Percentiles rank a stretch among this genome's conserved stretches.
phyloP scores from a whole-genome alignment of 2,888 invertebrate genomes.

The Himalopsyche anomala region DNA sequence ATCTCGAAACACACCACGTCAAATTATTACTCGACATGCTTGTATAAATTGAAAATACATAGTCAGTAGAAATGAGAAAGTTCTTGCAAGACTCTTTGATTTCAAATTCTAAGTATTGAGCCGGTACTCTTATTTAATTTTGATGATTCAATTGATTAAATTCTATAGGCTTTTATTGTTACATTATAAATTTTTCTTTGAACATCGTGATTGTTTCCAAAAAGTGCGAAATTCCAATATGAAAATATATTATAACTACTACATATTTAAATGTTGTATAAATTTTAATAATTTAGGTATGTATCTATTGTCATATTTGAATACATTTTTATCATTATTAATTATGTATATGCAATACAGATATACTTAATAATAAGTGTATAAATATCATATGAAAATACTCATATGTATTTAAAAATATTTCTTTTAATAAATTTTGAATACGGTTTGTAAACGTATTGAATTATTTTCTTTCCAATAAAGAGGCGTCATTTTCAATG shows the following conservation, averaged over 20 bases:
- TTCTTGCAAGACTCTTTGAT: no score
- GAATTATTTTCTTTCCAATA: neutral
- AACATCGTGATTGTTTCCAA: neutral
- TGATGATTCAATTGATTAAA: neutral
- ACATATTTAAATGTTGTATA: neutral
- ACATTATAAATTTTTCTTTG: neutral
- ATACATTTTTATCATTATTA: neutral
- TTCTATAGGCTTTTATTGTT: neutral
- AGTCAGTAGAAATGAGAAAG: no score
- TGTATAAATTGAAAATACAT: no score
- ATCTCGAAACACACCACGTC: no score
- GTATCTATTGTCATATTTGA: slow-evolving; percentile 26
- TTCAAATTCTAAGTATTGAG: no score
- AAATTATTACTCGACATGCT: no score
- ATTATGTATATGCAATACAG: neutral
- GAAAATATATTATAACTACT: neutral
- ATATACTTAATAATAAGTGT: neutral
- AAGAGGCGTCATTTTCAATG: neutral
- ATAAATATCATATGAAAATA: slow-evolving; percentile 9
- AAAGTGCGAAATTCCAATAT: slow-evolving; percentile 9
- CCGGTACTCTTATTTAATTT: neutral
- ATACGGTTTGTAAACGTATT: neutral
- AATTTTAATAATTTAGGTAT: neutral
- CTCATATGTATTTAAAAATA: slow-evolving; percentile 1
- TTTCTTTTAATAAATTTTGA: neutral